phyloP scores from a whole-genome alignment of 2,888 invertebrate genomes.

The Epicampocera succincta region DNA sequence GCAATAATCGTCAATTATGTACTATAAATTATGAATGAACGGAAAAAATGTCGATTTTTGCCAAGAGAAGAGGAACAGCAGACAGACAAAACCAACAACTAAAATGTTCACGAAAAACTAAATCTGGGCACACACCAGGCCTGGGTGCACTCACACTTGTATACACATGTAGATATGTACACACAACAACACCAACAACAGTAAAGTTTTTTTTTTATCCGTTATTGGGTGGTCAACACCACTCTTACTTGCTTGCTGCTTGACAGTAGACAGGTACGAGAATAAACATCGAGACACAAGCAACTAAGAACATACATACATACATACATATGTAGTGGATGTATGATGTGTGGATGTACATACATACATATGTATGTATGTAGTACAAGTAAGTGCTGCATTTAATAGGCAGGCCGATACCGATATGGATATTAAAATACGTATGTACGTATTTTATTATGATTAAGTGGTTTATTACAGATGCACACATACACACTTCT shows the following conservation, averaged over 20 bases:
- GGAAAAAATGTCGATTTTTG: conserved; percentile 55
- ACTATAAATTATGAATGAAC: conserved; percentile 67
- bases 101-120: conserved; percentile 34
- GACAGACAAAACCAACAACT: conserved; percentile 40
- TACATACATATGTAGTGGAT: too few species aligned
- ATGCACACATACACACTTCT: too few species aligned
- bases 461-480: too few species aligned
- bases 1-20: conserved; percentile 64
- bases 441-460: too few species aligned
- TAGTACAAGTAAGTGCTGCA: too few species aligned
- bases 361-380: too few species aligned
- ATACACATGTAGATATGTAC: conserved; percentile 3
- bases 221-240: conserved; percentile 63
- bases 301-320: too few species aligned
- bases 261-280: conserved; percentile 9
- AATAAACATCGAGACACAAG: not conserved
- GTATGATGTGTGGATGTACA: too few species aligned
- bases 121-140: conserved; percentile 54
- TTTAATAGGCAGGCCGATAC: too few species aligned
- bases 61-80: conserved; percentile 52
- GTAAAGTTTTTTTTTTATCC: conserved; percentile 55
- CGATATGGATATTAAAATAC: too few species aligned
- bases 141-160: conserved; percentile 34
- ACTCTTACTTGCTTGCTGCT: conserved; percentile 21
- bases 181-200: conserved; percentile 5